These are phyloP conservation scores for Eutolmus rufibarbis DNA, from an alignment of 2,888 invertebrate genomes.

Conservation along the genomic window DNA sequence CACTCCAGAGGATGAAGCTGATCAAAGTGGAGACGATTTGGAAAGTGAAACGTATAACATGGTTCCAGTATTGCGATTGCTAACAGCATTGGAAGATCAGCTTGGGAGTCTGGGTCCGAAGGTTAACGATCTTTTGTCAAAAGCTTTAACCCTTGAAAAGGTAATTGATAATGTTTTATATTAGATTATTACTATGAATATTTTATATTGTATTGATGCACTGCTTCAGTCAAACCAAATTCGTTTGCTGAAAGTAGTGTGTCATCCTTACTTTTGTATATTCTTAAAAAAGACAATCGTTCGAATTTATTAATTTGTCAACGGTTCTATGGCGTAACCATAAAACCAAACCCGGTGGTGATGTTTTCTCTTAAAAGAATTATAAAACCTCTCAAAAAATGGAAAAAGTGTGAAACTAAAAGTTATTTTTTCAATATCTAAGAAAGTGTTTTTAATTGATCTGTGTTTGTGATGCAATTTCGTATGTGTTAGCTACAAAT, in stretches of 20 bases:
- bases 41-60: conserved; percentile 53
- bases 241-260: not conserved
- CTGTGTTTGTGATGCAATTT: not conserved
- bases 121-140: conserved; percentile 74
- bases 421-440: not conserved
- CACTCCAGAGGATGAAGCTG: not conserved
- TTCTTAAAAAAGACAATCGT: not conserved
- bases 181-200: not conserved
- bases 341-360: not conserved
- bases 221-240: not conserved
- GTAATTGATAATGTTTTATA: conserved; percentile 39
- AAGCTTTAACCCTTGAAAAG: conserved; percentile 76
- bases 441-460: not conserved
- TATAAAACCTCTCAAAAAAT: not conserved
- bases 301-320: not conserved
- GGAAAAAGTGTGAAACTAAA: not conserved
- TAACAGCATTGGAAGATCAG: conserved; percentile 81
- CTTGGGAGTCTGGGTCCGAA: conserved; percentile 82
- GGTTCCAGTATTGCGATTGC: conserved; percentile 72
- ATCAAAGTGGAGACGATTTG: not conserved
- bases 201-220: not conserved
- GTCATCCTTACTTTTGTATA: not conserved
- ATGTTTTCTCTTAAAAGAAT: not conserved
- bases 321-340: not conserved
- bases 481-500: not conserved